A percentile compares a stretch with the other conserved stretches of the same genome.
Evolutionary conservation across 2,797 vertebrate genomes (phyloP).

Genomic region (Menidia menidia): DNA sequence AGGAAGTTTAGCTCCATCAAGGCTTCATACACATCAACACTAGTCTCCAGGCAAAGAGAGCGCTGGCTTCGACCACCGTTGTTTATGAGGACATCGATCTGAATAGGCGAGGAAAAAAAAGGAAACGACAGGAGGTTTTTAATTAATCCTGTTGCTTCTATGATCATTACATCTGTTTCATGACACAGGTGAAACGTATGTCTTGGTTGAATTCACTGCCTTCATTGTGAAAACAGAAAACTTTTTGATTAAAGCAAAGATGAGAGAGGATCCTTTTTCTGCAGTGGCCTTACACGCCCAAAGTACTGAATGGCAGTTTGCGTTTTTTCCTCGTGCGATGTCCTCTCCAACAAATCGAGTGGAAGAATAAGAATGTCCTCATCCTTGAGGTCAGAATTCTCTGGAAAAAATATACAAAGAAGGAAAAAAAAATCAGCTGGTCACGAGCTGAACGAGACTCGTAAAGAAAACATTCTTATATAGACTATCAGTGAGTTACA

Average conservation of each 20-base stretch:
- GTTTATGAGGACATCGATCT: conserved; percentile 95
- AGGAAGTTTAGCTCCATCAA: conserved; percentile 94
- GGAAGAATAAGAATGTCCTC: conserved; percentile 90
- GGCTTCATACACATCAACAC: conserved; percentile 86
- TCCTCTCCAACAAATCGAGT: conserved; percentile 89
- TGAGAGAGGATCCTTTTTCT: conserved; percentile 1
- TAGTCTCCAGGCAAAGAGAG: conserved; percentile 88
- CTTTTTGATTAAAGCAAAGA: not conserved
- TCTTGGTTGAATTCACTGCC: too few species aligned
- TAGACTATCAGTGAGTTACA: not conserved
- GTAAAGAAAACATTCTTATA: not conserved
- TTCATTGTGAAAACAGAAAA: conserved; percentile 5
- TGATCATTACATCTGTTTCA: not conserved
- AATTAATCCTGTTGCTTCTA: not conserved
- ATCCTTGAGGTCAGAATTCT: conserved; percentile 83
- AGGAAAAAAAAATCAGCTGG: not conserved
- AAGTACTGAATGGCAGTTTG: conserved; percentile 87
- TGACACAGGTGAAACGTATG: too few species aligned
- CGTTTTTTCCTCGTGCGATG: conserved; percentile 86
- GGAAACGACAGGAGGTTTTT: not conserved
- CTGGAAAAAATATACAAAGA: conserved; percentile 67
- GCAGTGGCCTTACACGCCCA: conserved; percentile 84
- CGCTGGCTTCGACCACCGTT: conserved; percentile 91
- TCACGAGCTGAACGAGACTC: not conserved
- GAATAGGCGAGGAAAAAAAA: conserved; percentile 19